These are phyloP conservation scores for Podarcis cretensis DNA, from an alignment of 2,113 vertebrate species.

Conservation along the genomic window DNA sequence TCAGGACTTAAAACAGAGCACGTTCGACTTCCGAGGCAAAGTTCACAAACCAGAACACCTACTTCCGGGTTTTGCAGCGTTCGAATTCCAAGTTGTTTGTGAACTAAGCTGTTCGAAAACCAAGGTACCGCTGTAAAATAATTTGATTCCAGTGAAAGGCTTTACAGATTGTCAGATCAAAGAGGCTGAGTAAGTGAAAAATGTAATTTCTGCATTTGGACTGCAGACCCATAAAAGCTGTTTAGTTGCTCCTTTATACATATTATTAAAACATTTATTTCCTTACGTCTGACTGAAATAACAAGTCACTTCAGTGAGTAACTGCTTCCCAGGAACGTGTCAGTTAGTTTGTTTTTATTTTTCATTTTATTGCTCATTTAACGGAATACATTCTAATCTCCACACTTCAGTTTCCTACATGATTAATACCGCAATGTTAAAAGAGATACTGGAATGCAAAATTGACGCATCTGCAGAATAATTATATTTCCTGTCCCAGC, in stretches of 20 bases:
- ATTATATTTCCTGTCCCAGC: conserved; percentile 65
- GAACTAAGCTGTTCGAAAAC: too few relatives aligned
- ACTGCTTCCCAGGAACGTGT: conserved; percentile 45
- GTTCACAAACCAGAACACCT: too few relatives aligned
- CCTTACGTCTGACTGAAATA: conserved; percentile 43
- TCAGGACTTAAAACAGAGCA: too few relatives aligned
- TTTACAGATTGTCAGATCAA: conserved; percentile 14
- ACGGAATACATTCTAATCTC: conserved; percentile 65
- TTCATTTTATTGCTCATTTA: conserved; percentile 52
- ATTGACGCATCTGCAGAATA: conserved; percentile 67
- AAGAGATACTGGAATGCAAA: conserved; percentile 65
- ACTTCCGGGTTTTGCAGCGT: too few relatives aligned
- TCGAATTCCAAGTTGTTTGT: too few relatives aligned
- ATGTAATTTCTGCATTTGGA: conserved; percentile 13
- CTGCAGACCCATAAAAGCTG: conserved; percentile 1
- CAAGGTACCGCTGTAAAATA: background rate
- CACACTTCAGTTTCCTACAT: conserved; percentile 60
- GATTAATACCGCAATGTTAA: conserved; percentile 71
- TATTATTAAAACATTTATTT: conserved; percentile 40
- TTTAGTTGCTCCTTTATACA: conserved; percentile 37
- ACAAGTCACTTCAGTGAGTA: conserved; percentile 37
- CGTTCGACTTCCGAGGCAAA: too few relatives aligned
- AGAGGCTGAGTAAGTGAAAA: background rate
- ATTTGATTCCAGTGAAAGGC: background rate
- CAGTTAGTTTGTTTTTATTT: conserved; percentile 27